Conservation (phyloP, 2,888 invertebrate genomes). For the Pinctada fucata region DNA sequence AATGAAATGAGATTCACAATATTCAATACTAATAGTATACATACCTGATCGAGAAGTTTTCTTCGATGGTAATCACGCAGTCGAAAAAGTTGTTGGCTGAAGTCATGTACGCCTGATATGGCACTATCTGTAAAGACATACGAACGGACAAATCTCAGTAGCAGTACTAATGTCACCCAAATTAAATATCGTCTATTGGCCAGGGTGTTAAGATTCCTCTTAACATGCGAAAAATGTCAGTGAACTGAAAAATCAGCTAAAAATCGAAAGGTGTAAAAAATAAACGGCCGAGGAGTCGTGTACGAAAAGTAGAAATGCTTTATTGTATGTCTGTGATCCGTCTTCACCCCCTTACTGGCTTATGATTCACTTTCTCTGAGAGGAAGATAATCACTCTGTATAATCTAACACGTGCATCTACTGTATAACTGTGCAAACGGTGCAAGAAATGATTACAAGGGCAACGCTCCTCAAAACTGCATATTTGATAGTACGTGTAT, state of each 20-base stretch:
- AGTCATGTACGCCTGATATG: constrained; percentile 34
- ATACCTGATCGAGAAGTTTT: constrained; percentile 33
- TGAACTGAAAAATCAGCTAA: not conserved
- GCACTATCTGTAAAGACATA: constrained; percentile 37
- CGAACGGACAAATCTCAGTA: constrained; percentile 20
- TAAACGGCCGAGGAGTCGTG: not conserved
- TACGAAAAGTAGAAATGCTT: not conserved
- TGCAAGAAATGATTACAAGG: no score
- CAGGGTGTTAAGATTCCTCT: no score
- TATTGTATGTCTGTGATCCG: not conserved
- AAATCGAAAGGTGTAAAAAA: constrained; percentile 3
- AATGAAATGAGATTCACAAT: no score
- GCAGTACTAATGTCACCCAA: not conserved
- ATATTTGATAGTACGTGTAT: no score
- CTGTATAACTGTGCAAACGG: no score
- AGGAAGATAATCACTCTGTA: not conserved
- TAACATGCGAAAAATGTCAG: constrained; percentile 16
- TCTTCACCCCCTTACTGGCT: constrained; percentile 7
- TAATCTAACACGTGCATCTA: no score
- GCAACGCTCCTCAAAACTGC: no score
- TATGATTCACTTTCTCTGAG: constrained; percentile 28
- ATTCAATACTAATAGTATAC: not conserved
- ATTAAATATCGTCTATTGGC: not conserved
- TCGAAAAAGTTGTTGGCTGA: constrained; percentile 37
- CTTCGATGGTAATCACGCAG: constrained; percentile 38